Conservation (phyloP, 1,140 invertebrate genomes). For the roundworm (Caenorhabditis elegans) region WBcel235 BX284606.5:13132501-13133000, state of each 20-base stretch:
- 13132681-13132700: conserved; percentile 4
- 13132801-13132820: background rate
- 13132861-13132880: background rate
- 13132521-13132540: conserved; percentile 26
- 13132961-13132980: background rate
- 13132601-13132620: conserved; percentile 29
- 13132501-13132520: background rate
- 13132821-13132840: background rate
- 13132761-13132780: no score
- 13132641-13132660: conserved; percentile 41
- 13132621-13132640: conserved; percentile 31
- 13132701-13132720: background rate
- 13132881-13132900: background rate
- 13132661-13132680: conserved; percentile 40
- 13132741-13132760: background rate
- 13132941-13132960: background rate
- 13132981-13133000: background rate
- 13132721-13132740: background rate
- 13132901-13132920: background rate
- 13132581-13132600: background rate
- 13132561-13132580: background rate
- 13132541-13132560: background rate
- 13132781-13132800: no score
- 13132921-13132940: background rate
- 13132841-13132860: background rate